A percentile compares a stretch with the other conserved stretches of the same genome.
Conservation (phyloP, 2,113 vertebrate species). For the Xiphorhynchus elegans region DNA sequence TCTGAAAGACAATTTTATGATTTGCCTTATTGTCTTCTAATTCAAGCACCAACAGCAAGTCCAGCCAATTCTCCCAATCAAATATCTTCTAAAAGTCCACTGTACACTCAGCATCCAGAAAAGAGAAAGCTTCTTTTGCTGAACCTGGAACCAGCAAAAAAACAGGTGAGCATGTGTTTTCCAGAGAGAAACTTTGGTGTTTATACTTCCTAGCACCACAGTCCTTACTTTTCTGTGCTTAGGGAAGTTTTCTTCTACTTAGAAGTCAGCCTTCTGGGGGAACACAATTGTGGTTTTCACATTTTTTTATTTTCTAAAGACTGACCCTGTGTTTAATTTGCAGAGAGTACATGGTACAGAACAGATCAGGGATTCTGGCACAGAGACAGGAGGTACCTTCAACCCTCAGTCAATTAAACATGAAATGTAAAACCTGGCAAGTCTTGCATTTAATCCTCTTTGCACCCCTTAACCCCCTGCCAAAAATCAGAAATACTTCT, state of each 20-base stretch:
- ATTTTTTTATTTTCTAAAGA: constrained; percentile 28
- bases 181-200: constrained; percentile 18
- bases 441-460: constrained; percentile 67
- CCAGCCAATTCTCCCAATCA: neutral
- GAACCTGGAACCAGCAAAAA: neutral
- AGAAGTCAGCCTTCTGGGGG: neutral
- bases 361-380: constrained; percentile 16
- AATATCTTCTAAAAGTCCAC: neutral
- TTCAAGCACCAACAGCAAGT: constrained; percentile 11
- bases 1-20: neutral
- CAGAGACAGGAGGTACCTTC: constrained; percentile 20
- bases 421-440: constrained; percentile 61
- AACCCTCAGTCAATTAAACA: constrained; percentile 54
- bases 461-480: neutral
- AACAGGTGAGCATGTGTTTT: neutral
- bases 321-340: constrained; percentile 25
- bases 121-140: constrained; percentile 28
- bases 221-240: constrained; percentile 24
- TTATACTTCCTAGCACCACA: constrained; percentile 9
- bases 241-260: neutral
- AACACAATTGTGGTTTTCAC: neutral
- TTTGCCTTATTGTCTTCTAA: constrained; percentile 25
- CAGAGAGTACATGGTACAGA: neutral
- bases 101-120: neutral
- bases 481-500: constrained; percentile 51